Evolutionary conservation across 1,140 invertebrate genomes (phyloP), one percentile per base, ranked within the genome.

Genomic region (Hycleus cichorii): DNA sequence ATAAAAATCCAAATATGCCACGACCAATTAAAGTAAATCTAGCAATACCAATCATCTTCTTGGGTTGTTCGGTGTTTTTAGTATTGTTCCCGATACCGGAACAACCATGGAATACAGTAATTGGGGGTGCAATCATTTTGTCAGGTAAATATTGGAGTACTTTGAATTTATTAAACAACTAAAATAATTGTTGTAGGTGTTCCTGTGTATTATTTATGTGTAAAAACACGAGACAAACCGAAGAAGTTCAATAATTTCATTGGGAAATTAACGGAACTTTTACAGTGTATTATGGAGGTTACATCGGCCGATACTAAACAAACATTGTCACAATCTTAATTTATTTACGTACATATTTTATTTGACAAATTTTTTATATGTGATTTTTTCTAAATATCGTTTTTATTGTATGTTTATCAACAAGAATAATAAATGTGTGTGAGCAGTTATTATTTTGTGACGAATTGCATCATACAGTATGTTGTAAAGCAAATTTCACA

Each of bases 121-220:
- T 96, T 50, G 93, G 93, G 9, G 73, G 89, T 3, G 77, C 78
- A 6, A 91, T 98, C 26, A 90, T 94, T 12, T 68, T 88, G 2
- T 88, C 91, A 11, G 71, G 71, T 72, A 64, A 58, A 24, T 57
- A 51, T 47, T 42, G 40, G 12, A 39, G 12, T 8, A 4, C 9
- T 10, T 39, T 38, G 4, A 44, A 27, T 48, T 47, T 47, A 18
- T 40, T 27, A 7, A 18, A 18, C 2, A 8, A 50, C 18, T 25
- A 59, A 53, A 42, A 2, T 24, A 44, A 47, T 57, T 58, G 47
- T 59, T 65, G 57, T 59, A 69, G 94, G 93, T 7, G 84, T 97
- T 60, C 95, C 95, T 3, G 87, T 97, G 1, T 98, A 97, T 73
- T 84, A 89, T 56, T 53, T 94, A 0, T 94, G 91, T 64, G 88